Conservation (phyloP, 2,113 vertebrate species). For the Pithys albifrons region DNA sequence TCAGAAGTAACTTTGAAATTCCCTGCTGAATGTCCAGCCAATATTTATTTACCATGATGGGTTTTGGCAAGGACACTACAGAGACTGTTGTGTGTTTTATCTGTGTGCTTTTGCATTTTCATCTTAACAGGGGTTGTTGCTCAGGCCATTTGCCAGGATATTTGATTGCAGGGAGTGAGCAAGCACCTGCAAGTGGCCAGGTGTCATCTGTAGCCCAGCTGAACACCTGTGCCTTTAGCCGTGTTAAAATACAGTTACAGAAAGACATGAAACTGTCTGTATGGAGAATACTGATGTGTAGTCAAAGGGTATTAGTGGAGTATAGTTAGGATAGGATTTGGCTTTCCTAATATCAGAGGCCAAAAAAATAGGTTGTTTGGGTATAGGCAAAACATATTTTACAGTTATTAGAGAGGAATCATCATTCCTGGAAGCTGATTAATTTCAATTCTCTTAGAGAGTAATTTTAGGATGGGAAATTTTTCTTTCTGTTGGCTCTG, state of each 20-base stretch:
- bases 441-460: not conserved
- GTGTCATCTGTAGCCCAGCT: not conserved
- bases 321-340: not conserved
- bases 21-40: not conserved
- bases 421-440: not conserved
- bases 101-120: not conserved
- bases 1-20: not conserved
- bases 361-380: not conserved
- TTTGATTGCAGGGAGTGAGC: not conserved
- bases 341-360: not conserved
- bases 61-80: not conserved
- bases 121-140: not conserved
- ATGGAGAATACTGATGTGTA: not conserved
- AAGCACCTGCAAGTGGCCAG: not conserved
- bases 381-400: not conserved
- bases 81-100: not conserved
- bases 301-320: not conserved
- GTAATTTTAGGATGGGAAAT: not conserved
- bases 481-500: not conserved
- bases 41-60: not conserved
- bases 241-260: not conserved
- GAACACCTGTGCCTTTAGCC: not conserved
- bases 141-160: not conserved
- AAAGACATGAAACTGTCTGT: not conserved
- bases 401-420: not conserved